Base-by-base conservation (phyloP, 1,140 invertebrate species). In the Atta colombica region DNA sequence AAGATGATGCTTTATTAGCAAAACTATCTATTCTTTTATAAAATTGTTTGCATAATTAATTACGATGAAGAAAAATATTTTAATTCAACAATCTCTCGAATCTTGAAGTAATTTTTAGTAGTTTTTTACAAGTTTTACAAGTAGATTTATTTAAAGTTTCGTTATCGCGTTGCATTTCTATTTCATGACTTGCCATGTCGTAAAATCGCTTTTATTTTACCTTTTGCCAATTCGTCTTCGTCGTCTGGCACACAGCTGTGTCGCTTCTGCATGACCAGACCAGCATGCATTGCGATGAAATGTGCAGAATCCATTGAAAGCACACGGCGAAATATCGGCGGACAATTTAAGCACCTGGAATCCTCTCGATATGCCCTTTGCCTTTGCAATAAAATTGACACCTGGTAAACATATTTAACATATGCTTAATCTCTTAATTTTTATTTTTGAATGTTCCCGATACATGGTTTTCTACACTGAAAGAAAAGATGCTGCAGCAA, bases 351-450 rank as follows among this genome's bases (percentile, higher is more conserved):
- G 61, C 91, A 92, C 80, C 91, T 91, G 91, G 91, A 45, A 45
- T 66, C 18, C 78, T 78, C 60, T 77, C 82, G 66, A 45, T 25
- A 25, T 28, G 21, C 61, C 71, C 74, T 86, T 61, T 77, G 80
- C 60, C 31, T 31, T 31, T 31, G 31, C 31, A 31, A 85, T 75
- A 69, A 88, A 91, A 88, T 93, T 89, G 91, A 90, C 92, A 94
- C 91, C 93, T 94, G 93, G 93, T 69, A 89, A 87, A 88, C 93
- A 94, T 90, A 93, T 93, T 69, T 88, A 87, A 88, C 93, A 94
- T 90, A 93, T 93, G 93, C 74, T 68, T 77, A 89, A 77, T 31
- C 21, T 39, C 10, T n/a, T n/a, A 51, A 14, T 74, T 84, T 84
- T 75, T 69, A 84, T 75, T 63, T 75, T 63, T n/a, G 28, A 39